A percentile compares a stretch with the other conserved stretches of the same genome.
Evolutionary conservation across 2,888 invertebrate genomes (phyloP).

Genomic region (Oasisia sp.): DNA sequence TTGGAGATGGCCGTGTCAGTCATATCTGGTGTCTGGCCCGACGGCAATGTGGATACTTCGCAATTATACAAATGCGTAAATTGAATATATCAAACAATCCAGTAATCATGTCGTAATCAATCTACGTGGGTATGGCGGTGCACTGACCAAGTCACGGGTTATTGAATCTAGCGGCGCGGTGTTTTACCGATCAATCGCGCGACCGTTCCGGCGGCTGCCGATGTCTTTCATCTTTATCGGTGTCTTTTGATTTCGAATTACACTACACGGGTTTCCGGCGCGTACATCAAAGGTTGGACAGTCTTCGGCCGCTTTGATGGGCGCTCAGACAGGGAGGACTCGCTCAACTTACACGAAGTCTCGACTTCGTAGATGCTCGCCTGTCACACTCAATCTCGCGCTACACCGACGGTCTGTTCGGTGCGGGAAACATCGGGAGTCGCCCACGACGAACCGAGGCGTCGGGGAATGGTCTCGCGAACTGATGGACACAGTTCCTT

Average conservation of each 20-base stretch:
- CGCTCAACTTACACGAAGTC: neutral
- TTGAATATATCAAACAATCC: neutral
- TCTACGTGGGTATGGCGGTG: neutral
- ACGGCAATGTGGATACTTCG: neutral
- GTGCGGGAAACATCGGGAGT: neutral
- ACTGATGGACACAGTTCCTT: neutral
- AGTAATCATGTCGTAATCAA: neutral
- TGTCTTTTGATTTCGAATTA: slow-evolving; percentile 6
- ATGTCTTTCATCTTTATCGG: neutral
- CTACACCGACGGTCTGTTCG: neutral
- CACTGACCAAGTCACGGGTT: slow-evolving; percentile 13
- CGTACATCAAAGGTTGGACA: neutral
- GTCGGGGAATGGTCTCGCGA: neutral
- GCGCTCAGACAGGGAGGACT: neutral
- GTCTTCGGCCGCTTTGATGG: neutral
- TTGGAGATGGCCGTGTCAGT: neutral
- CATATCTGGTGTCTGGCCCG: neutral
- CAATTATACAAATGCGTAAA: neutral
- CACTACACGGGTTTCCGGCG: neutral
- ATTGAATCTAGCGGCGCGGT: neutral
- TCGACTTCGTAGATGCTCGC: neutral
- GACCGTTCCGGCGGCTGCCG: neutral
- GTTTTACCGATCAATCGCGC: neutral
- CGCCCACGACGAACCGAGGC: neutral
- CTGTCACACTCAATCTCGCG: neutral